Percentiles rank a stretch among this genome's conserved stretches.
phyloP scores from a whole-genome alignment of 2,888 invertebrate genomes.

The Hyposoter didymator region DNA sequence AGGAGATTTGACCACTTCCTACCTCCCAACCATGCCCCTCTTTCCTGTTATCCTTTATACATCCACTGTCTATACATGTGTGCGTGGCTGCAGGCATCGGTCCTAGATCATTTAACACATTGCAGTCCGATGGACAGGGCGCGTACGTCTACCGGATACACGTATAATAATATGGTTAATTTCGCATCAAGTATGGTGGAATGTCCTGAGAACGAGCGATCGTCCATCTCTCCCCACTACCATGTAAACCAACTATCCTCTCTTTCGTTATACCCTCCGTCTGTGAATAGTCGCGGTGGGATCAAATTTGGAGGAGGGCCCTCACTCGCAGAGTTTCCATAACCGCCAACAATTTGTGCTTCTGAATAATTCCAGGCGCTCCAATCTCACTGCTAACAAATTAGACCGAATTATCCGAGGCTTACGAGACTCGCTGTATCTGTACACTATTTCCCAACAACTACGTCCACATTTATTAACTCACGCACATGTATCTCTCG shows the following conservation, averaged over 20 bases:
- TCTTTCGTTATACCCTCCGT: conserved; percentile 51
- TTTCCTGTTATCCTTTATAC: conserved; percentile 24
- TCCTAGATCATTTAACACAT: conserved; percentile 45
- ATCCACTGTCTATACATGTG: conserved; percentile 23
- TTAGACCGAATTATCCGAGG: conserved; percentile 82
- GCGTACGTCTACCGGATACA: conserved; percentile 65
- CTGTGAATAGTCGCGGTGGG: conserved; percentile 56
- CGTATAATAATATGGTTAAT: conserved; percentile 81
- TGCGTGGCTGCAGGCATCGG: conserved; percentile 24
- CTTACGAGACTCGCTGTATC: conserved; percentile 70
- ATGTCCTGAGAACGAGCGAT: conserved; percentile 57
- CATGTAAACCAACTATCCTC: conserved; percentile 36
- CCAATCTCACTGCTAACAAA: conserved; percentile 83
- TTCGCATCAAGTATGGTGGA: conserved; percentile 79
- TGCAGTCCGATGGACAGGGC: neutral
- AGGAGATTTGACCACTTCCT: conserved; percentile 65
- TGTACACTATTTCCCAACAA: conserved; percentile 42
- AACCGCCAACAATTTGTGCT: conserved; percentile 82
- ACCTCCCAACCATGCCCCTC: neutral
- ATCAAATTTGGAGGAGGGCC: conserved; percentile 60
- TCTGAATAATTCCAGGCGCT: conserved; percentile 82
- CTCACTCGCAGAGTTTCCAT: conserved; percentile 77
- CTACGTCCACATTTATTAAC: conserved; percentile 13
- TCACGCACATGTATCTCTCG: neutral
- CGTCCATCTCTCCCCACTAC: conserved; percentile 63